A percentile compares a stretch with the other conserved stretches of the same genome.
Evolutionary conservation across 1,140 invertebrate species (phyloP).

Genomic region (Pissodes strobi): DNA sequence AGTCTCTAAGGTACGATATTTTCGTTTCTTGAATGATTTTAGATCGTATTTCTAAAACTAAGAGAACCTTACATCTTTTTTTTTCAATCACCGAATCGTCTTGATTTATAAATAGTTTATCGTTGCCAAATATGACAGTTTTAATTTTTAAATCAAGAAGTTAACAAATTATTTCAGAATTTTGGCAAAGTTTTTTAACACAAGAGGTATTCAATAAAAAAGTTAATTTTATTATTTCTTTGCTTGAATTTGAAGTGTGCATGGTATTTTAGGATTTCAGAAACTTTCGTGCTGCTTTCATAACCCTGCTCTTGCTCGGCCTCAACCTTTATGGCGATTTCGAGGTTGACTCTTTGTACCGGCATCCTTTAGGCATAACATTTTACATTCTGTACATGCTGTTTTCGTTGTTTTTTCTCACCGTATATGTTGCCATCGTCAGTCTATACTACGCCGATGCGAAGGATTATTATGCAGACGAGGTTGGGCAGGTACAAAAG

Average conservation of each 20-base stretch:
- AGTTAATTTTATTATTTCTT: background rate
- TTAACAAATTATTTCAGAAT: background rate
- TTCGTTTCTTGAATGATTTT: too few relatives aligned
- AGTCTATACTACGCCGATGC: slow-evolving; percentile 36
- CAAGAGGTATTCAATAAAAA: too few relatives aligned
- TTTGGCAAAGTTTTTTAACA: too few relatives aligned
- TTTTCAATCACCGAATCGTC: too few relatives aligned
- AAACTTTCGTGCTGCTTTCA: slow-evolving; percentile 16
- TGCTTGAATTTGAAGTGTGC: too few relatives aligned
- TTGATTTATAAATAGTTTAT: too few relatives aligned
- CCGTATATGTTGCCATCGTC: slow-evolving; percentile 38
- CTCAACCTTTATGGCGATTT: slow-evolving; percentile 22
- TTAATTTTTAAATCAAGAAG: background rate
- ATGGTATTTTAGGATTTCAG: slow-evolving; percentile 31
- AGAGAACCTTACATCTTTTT: too few relatives aligned
- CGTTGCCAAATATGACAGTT: too few relatives aligned
- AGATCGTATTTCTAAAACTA: too few relatives aligned
- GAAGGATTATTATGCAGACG: slow-evolving; percentile 26
- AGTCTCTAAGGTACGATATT: slow-evolving; percentile 16
- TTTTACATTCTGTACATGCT: slow-evolving; percentile 37
- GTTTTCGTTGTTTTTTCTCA: slow-evolving; percentile 30
- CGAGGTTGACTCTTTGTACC: slow-evolving; percentile 9
- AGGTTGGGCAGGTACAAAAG: slow-evolving; percentile 9
- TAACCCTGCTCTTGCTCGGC: slow-evolving; percentile 25
- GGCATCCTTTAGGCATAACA: slow-evolving; percentile 17